Evolutionary conservation across 2,888 invertebrate genomes (phyloP).

Genomic region (Lasioglossum figueresi): DNA sequence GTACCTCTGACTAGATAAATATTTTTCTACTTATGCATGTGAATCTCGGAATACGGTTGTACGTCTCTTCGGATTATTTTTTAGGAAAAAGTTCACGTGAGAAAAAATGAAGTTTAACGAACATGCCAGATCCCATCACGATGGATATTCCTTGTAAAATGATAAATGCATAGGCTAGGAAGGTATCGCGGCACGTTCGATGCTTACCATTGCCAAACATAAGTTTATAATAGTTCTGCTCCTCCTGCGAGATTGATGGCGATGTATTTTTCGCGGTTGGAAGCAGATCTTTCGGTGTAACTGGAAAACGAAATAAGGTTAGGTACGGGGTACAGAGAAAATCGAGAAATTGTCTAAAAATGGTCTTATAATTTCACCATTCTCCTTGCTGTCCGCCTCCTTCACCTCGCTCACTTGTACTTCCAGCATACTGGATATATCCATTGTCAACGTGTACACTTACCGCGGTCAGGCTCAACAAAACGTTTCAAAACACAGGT

Average conservation of each 20-base stretch:
- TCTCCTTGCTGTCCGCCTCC: conserved; percentile 74
- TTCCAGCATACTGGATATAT: conserved; percentile 81
- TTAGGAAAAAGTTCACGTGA: neutral
- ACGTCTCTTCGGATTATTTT: neutral
- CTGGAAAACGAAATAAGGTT: conserved; percentile 69
- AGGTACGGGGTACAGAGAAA: conserved; percentile 23
- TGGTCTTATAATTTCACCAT: conserved; percentile 69
- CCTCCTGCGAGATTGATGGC: conserved; percentile 71
- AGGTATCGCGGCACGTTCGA: conserved; percentile 8
- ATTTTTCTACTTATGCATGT: neutral
- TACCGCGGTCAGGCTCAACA: conserved; percentile 12
- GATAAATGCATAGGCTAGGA: neutral
- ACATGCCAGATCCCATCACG: neutral
- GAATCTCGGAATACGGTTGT: neutral
- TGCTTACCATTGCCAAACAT: conserved; percentile 78
- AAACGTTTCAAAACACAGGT: conserved; percentile 70
- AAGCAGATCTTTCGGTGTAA: conserved; percentile 61
- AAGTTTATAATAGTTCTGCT: conserved; percentile 76
- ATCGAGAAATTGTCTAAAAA: neutral
- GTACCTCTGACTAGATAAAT: neutral
- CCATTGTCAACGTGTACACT: conserved; percentile 70
- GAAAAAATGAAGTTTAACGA: neutral
- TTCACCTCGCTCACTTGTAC: conserved; percentile 80
- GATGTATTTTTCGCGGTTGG: conserved; percentile 35
- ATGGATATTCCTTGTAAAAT: neutral